phyloP scores from a whole-genome alignment of 2,797 vertebrate genomes.

The Petrocephalus schoutedeni region DNA sequence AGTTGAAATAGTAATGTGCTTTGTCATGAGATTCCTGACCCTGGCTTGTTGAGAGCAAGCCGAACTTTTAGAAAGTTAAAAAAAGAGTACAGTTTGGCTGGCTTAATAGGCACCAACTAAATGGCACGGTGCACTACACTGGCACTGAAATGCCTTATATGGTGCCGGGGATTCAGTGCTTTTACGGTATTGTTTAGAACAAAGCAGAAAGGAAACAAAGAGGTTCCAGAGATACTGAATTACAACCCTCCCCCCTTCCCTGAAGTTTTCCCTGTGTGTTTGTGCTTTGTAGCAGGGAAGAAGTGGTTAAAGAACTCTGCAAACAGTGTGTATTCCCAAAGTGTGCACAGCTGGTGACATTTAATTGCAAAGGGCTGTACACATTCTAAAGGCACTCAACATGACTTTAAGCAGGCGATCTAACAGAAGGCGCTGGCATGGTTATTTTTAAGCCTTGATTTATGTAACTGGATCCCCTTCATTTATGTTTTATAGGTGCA shows the following conservation, averaged over 20 bases:
- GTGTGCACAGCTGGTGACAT: conserved; percentile 73
- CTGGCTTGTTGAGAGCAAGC: neutral
- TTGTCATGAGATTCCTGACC: neutral
- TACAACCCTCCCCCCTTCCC: conserved; percentile 31
- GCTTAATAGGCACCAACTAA: neutral
- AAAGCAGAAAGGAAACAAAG: conserved; percentile 42
- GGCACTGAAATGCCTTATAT: conserved; percentile 39
- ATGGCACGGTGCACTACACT: conserved; percentile 27
- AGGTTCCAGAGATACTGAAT: conserved; percentile 40
- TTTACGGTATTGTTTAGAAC: conserved; percentile 33
- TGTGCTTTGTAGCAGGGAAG: conserved; percentile 30
- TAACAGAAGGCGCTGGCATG: conserved; percentile 33
- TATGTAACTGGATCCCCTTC: conserved; percentile 49
- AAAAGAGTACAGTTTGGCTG: neutral
- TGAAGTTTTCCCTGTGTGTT: neutral
- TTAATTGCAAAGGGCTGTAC: conserved; percentile 56
- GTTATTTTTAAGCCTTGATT: conserved; percentile 54
- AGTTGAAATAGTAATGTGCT: neutral
- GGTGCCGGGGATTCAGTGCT: conserved; percentile 32
- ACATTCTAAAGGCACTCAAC: conserved; percentile 66
- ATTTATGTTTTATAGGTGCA: conserved; percentile 47
- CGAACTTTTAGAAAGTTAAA: neutral
- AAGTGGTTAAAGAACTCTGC: conserved; percentile 59
- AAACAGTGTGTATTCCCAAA: conserved; percentile 55
- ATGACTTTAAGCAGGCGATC: conserved; percentile 51